These are phyloP conservation scores for Microtus pennsylvanicus DNA, from an alignment of 2,113 vertebrate genomes.

Conservation along the genomic window DNA sequence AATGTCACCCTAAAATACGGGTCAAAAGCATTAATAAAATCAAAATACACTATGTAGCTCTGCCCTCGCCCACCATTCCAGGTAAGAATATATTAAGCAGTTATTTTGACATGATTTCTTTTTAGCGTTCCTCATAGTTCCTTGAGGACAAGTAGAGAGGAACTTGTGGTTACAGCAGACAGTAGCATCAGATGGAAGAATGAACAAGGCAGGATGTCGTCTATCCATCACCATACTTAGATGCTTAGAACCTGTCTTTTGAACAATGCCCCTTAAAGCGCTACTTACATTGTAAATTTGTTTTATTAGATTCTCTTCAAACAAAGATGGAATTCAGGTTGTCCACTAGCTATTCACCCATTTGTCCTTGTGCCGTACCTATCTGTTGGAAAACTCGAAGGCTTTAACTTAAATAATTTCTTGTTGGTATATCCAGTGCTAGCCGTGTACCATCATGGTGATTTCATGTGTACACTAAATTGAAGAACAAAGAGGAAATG, in stretches of 20 bases:
- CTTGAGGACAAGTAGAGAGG: not conserved
- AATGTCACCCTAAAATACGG: not conserved
- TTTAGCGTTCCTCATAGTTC: not conserved
- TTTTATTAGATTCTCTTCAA: constrained; percentile 46
- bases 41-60: not conserved
- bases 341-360: not conserved
- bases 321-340: constrained; percentile 26
- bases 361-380: not conserved
- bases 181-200: not conserved
- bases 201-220: not conserved
- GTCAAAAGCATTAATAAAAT: constrained; percentile 1
- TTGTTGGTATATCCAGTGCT: not conserved
- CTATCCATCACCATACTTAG: not conserved
- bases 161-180: not conserved
- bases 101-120: constrained; percentile 38
- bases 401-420: not conserved
- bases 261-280: not conserved
- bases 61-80: not conserved
- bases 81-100: not conserved
- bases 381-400: not conserved
- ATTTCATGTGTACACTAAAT: not conserved
- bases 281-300: not conserved
- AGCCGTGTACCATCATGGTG: not conserved
- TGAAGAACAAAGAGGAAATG: not conserved
- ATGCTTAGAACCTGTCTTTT: not conserved